Evolutionary conservation across 2,888 invertebrate genomes (phyloP), one percentile per base, ranked within the genome.

Genomic region (Cheilosia grossa): DNA sequence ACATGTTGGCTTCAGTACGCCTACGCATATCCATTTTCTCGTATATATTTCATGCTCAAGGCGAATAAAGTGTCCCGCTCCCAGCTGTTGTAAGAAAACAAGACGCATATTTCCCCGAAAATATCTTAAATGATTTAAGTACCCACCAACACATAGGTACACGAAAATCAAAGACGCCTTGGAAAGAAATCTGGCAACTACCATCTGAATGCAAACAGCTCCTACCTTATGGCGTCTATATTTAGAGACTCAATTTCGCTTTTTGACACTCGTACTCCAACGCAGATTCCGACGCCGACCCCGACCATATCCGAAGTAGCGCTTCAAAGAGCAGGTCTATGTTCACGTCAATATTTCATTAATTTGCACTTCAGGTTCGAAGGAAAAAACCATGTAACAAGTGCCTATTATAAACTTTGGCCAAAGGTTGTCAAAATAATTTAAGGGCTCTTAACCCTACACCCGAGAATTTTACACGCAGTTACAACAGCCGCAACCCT

Each of bases 371-470:
- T 7, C 51, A 51, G 13, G 10, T 37, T 37, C 10, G 7, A 3
- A 13, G 4, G 13, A 9, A 10, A 10, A 37, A 37, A 37, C 24
- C 24, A 10, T 24, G 3, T 5, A 51, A n/a, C 47, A n/a, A 15
- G 17, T 17, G 7, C 17, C 19, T 19, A 47, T 10, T 19, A 47
- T 0, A 17, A 9, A 17, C 47, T 64, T 58, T 73, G 42, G 24
- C 72, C 58, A 58, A 49, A 69, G 69, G 78, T 64, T 83, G 42
- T 21, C 49, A 44, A 53, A 83, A 79, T 40, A 69, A 74, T 83
- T 79, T 53, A 44, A 73, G 24, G 69, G 54, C 63, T 69, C 49
- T 78, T 78, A 78, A 70, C 69, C 77, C 56, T 69, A 40, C 19
- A 54, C 61, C 53, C 40, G 27, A 51, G 56, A 13, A 56, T 49